Evolutionary conservation across 1,140 invertebrate species (phyloP).

Genomic region (Agraylea sexmaculata): DNA sequence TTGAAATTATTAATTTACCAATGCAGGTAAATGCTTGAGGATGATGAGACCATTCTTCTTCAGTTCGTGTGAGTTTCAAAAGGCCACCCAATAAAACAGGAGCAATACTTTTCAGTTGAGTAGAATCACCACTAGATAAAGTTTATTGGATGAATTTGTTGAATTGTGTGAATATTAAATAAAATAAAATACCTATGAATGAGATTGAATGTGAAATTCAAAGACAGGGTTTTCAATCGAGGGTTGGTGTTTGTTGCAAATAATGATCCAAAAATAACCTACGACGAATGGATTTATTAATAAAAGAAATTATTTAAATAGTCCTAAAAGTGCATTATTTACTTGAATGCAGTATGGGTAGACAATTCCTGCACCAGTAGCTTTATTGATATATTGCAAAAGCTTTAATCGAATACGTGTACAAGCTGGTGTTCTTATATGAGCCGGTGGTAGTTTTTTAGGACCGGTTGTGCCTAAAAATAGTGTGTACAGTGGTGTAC

Average conservation of each 20-base stretch:
- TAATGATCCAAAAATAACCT: slow-evolving; percentile 78
- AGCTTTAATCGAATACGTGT: slow-evolving; percentile 75
- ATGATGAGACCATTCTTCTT: slow-evolving; percentile 48
- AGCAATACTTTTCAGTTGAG: slow-evolving; percentile 48
- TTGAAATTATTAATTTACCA: slow-evolving; percentile 33
- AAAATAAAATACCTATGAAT: slow-evolving; percentile 54
- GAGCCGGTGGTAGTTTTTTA: slow-evolving; percentile 17
- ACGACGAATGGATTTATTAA: no score
- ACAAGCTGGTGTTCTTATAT: slow-evolving; percentile 54
- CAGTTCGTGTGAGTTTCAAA: slow-evolving; percentile 53
- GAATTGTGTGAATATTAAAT: slow-evolving; percentile 6
- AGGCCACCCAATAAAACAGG: slow-evolving; percentile 56
- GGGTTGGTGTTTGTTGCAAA: slow-evolving; percentile 74
- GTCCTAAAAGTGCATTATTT: slow-evolving; percentile 16
- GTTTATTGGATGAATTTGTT: slow-evolving; percentile 7
- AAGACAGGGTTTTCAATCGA: slow-evolving; percentile 64
- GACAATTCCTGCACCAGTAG: slow-evolving; percentile 63
- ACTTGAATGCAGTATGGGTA: slow-evolving; percentile 73
- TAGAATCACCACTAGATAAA: slow-evolving; percentile 44
- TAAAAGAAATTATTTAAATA: no score
- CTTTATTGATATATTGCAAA: slow-evolving; percentile 70
- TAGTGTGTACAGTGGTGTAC: slow-evolving; percentile 61
- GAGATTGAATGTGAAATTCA: slow-evolving; percentile 73
- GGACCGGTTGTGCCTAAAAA: slow-evolving; percentile 58
- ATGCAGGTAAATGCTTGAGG: slow-evolving; percentile 65